Evolutionary conservation across 2,888 invertebrate genomes (phyloP).

Genomic region (Listrodromus nycthemerus): DNA sequence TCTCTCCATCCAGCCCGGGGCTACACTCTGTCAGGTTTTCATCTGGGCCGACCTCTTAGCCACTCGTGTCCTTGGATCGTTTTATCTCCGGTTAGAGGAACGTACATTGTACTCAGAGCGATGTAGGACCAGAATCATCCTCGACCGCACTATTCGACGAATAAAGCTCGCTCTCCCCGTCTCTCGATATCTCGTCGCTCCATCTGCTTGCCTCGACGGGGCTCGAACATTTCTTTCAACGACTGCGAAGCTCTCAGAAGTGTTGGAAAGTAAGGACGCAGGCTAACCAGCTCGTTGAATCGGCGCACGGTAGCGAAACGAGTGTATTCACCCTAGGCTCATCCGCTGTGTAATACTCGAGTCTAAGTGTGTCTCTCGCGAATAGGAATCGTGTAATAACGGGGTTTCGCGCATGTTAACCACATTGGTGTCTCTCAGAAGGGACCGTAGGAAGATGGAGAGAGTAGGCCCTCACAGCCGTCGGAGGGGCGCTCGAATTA

Average conservation of each 20-base stretch:
- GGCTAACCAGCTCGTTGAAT: conserved; percentile 28
- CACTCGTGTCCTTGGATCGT: conserved; percentile 1
- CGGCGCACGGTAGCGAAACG: conserved; percentile 12
- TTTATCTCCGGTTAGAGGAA: conserved; percentile 6
- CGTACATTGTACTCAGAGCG: conserved; percentile 19
- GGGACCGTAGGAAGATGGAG: conserved; percentile 22
- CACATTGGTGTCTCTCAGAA: conserved; percentile 20
- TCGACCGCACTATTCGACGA: conserved; percentile 21
- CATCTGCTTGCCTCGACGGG: conserved; percentile 41
- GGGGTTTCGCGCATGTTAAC: conserved; percentile 30
- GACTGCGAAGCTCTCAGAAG: conserved; percentile 46
- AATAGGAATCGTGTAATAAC: not conserved
- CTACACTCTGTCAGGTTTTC: conserved; percentile 5
- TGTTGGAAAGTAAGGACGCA: conserved; percentile 64
- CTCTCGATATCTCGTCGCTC: conserved; percentile 50
- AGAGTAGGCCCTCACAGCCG: conserved; percentile 47
- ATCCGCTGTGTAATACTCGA: not conserved
- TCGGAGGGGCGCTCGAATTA: conserved; percentile 61
- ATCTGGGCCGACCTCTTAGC: conserved; percentile 15
- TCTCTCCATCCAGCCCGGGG: conserved; percentile 19
- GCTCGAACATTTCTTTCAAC: conserved; percentile 38
- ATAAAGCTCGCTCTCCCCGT: conserved; percentile 50
- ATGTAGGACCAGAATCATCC: conserved; percentile 32
- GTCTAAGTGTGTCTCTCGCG: not conserved
- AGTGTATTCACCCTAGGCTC: not conserved